Base-by-base conservation (phyloP, 2,113 vertebrate genomes). In the Micronisus gabar region DNA sequence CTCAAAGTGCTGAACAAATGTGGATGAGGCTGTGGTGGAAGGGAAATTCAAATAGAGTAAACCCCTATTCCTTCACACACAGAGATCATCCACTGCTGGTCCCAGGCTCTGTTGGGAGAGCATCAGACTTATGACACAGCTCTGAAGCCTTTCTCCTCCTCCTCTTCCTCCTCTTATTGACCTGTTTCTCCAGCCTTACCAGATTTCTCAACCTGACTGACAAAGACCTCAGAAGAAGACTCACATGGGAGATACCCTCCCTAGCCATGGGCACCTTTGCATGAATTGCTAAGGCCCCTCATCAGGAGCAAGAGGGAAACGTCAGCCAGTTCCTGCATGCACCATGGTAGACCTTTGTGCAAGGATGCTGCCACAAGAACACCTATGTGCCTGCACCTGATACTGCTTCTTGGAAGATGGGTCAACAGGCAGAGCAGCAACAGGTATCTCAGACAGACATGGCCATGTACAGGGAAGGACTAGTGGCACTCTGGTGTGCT, bases 181-280 rank as follows among this genome's bases (percentile, higher is more conserved):
- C 4, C 6, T 79, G 7, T 32, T 88, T 63, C 55, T 81, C 55
- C 45, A 92, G 59, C 11, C 34, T 48, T 73, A 45, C 12, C 43
- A 6, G 29, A 53, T 7, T 6, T 81, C 36, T 81, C 65, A 62
- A 6, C 12, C 16, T 9, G 10, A 43, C 34, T 19, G 21, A 81
- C 9, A 36, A 66, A 70, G 59, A 66, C 38, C 55, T 72, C 41
- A 79, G 27, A 79, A 70, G 22, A 81, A 68, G 26, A 70, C 15
- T 36, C 4, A 45, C 0, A 2, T 40, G 29, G 40, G 26, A 70
- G 14, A n/a, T 61, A 32, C 10, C 2, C 9, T 59, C 25, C 9
- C 30, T 48, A 17, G 32, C 32, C 32, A 55, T 14, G 3, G 13
- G 3, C 12, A 66, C 7, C 11, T 91, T 32, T 59, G 7, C 16